Conservation (phyloP, 2,888 invertebrate genomes). For the Lysandra coridon region DNA sequence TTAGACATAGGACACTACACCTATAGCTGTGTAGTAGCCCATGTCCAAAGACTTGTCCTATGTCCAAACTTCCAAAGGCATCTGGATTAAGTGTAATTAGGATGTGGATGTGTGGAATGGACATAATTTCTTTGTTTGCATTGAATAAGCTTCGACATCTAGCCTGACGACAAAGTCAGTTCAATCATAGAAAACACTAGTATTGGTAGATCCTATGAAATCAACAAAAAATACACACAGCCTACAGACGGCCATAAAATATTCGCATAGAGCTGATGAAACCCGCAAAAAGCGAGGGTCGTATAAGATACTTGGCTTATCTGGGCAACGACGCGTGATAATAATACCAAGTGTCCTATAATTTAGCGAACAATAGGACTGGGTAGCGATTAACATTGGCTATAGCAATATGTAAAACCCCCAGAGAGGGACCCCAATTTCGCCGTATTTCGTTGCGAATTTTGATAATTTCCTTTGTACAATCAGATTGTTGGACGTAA, state of each 20-base stretch:
- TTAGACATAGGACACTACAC: too few relatives aligned
- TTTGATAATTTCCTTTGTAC: conserved; percentile 28
- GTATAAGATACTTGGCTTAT: conserved; percentile 1
- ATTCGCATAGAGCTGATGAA: neutral
- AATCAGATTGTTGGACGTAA: conserved; percentile 9
- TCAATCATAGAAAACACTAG: neutral
- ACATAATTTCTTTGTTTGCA: too few relatives aligned
- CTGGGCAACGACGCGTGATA: neutral
- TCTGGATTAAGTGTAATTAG: too few relatives aligned
- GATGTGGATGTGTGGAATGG: too few relatives aligned
- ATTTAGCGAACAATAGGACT: conserved; percentile 25
- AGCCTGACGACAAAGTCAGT: too few relatives aligned
- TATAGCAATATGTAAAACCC: conserved; percentile 26
- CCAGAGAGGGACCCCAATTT: conserved; percentile 23
- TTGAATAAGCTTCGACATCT: too few relatives aligned
- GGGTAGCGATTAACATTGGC: conserved; percentile 24
- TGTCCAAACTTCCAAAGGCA: too few relatives aligned
- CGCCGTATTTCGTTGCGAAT: conserved; percentile 16
- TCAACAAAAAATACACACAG: neutral
- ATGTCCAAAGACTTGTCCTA: too few relatives aligned
- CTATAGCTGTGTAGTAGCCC: too few relatives aligned
- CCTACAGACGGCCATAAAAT: neutral
- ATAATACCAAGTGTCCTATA: conserved; percentile 28
- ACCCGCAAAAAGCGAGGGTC: conserved; percentile 12
- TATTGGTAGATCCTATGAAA: neutral